Percentiles rank a stretch among this genome's conserved stretches.
These are phyloP conservation scores for Microchrysa polita DNA, from an alignment of 2,888 invertebrate species.

Conservation along the genomic window DNA sequence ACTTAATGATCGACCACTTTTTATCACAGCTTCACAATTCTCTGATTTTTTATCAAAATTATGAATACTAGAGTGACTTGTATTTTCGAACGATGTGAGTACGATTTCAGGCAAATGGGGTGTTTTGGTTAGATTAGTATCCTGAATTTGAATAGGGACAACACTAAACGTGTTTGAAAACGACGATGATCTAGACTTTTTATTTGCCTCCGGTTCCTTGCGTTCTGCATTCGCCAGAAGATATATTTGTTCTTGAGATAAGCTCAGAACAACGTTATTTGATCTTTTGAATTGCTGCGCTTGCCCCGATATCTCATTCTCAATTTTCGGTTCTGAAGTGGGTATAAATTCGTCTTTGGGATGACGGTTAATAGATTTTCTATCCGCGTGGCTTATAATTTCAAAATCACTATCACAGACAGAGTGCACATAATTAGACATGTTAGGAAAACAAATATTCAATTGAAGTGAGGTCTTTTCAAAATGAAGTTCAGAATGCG, in stretches of 20 bases:
- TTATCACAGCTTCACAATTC: not conserved
- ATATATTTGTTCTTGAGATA: conserved; percentile 47
- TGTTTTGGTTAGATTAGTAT: conserved; percentile 39
- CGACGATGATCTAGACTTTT: conserved; percentile 6
- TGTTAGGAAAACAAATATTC: too few species aligned
- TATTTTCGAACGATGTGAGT: conserved; percentile 54
- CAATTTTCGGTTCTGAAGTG: not conserved
- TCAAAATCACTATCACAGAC: conserved; percentile 50
- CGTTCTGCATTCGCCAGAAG: not conserved
- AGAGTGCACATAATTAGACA: conserved; percentile 31
- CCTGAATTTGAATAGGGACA: conserved; percentile 35
- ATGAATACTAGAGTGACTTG: not conserved
- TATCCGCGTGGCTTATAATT: conserved; percentile 47
- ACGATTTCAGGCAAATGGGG: conserved; percentile 56
- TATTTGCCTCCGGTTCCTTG: not conserved
- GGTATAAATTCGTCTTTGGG: not conserved
- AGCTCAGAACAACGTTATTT: conserved; percentile 44
- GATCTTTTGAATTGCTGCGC: not conserved
- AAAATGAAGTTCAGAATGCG: too few species aligned
- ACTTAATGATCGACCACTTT: conserved; percentile 1
- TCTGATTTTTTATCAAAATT: not conserved
- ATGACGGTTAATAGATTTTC: conserved; percentile 19
- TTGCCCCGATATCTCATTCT: not conserved
- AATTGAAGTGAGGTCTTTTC: too few species aligned
- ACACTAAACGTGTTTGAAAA: conserved; percentile 40